phyloP scores from a whole-genome alignment of 2,797 vertebrate genomes.

The Sciurus vulgaris region DNA sequence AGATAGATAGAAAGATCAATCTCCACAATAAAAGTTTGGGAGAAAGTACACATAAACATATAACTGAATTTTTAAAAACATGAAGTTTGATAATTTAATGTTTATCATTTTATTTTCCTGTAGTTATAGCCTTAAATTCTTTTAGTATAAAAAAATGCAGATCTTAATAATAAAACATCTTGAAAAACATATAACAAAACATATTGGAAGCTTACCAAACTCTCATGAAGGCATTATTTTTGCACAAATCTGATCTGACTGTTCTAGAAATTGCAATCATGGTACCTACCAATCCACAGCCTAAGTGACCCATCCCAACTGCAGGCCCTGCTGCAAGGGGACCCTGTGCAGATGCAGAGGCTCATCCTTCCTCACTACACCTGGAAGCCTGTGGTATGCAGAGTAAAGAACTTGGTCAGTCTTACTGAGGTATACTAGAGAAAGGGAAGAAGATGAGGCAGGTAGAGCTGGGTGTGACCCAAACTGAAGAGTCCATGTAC shows the following conservation, averaged over 20 bases:
- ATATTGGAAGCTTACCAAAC: neutral
- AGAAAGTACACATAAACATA: neutral
- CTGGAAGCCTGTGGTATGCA: neutral
- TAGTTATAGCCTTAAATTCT: neutral
- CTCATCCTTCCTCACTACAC: neutral
- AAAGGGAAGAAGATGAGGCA: neutral
- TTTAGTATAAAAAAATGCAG: neutral
- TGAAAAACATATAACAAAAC: neutral
- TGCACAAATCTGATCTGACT: neutral
- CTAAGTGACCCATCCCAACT: neutral
- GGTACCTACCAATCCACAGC: neutral
- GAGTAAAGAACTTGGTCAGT: neutral
- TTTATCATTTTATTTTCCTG: neutral
- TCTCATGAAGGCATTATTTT: neutral
- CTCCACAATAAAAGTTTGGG: neutral
- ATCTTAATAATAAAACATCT: neutral
- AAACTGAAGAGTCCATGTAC: accelerated
- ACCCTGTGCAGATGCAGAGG: neutral
- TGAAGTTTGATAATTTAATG: neutral
- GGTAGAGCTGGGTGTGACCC: neutral
- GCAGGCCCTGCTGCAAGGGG: neutral
- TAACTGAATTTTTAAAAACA: neutral
- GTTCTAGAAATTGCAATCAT: neutral
- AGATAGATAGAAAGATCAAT: too few relatives aligned
- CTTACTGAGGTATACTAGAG: neutral